Conservation (phyloP, 2,797 vertebrate species). For the Amazona finschi region DNA sequence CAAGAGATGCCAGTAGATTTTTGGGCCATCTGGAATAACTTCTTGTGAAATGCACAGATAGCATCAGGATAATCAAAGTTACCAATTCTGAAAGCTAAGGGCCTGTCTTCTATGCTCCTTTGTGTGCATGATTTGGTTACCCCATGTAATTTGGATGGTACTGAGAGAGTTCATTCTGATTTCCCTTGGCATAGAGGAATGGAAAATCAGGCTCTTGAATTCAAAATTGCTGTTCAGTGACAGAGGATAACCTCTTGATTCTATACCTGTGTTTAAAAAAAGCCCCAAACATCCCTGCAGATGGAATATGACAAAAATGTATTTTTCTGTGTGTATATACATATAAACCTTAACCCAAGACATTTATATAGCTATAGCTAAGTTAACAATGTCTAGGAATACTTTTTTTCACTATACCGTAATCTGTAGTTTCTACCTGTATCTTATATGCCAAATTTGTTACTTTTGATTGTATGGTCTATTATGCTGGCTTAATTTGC, state of each 20-base stretch:
- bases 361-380: background rate
- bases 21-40: background rate
- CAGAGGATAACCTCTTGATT: background rate
- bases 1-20: background rate
- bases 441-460: background rate
- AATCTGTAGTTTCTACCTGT: background rate
- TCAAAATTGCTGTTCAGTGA: background rate
- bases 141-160: background rate
- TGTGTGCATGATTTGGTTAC: background rate
- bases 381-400: background rate
- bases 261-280: background rate
- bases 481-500: background rate
- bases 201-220: background rate
- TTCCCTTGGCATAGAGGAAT: background rate
- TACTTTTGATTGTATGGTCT: background rate
- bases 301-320: background rate
- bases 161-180: background rate
- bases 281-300: background rate
- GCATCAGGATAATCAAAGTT: background rate
- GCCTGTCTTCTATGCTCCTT: background rate
- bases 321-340: background rate
- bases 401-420: background rate
- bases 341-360: background rate
- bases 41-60: background rate
- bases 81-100: background rate